Conservation (phyloP, 2,888 invertebrate species). For the Nudaria mundana region DNA sequence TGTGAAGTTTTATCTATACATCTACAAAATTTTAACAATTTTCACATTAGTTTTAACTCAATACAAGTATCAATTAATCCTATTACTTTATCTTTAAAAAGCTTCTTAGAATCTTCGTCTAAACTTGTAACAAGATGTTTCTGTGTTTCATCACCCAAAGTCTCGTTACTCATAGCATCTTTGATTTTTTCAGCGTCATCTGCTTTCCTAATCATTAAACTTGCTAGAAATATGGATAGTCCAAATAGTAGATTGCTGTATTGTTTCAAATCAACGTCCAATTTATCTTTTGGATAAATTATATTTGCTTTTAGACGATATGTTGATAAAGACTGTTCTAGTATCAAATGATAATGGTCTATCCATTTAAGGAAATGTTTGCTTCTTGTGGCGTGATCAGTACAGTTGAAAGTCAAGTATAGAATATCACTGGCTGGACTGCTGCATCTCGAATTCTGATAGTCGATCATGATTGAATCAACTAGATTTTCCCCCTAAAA, state of each 20-base stretch:
- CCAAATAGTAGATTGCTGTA: slow-evolving; percentile 28
- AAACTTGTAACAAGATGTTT: not conserved
- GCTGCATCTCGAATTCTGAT: slow-evolving; percentile 37
- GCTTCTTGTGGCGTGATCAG: slow-evolving; percentile 34
- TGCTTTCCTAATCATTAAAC: slow-evolving; percentile 24
- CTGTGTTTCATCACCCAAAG: slow-evolving; percentile 18
- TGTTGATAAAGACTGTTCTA: slow-evolving; percentile 29
- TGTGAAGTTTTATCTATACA: too few relatives aligned
- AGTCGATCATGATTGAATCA: slow-evolving; percentile 45
- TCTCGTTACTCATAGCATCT: slow-evolving; percentile 25
- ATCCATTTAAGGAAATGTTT: slow-evolving; percentile 40
- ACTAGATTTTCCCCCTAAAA: slow-evolving; percentile 37
- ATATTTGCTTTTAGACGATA: slow-evolving; percentile 28
- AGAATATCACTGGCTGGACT: slow-evolving; percentile 42
- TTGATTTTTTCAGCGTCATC: slow-evolving; percentile 24
- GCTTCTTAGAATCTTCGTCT: slow-evolving; percentile 17
- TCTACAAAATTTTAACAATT: too few relatives aligned
- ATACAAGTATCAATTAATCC: slow-evolving; percentile 33
- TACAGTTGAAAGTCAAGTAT: slow-evolving; percentile 39
- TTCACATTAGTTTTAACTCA: slow-evolving; percentile 29
- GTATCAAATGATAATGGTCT: slow-evolving; percentile 34
- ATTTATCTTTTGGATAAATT: slow-evolving; percentile 30
- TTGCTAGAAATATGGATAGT: slow-evolving; percentile 17
- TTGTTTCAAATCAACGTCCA: slow-evolving; percentile 36
- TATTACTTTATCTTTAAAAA: slow-evolving; percentile 26